These are phyloP conservation scores for Vombatus ursinus DNA, from an alignment of 2,113 vertebrate species.

Conservation along the genomic window DNA sequence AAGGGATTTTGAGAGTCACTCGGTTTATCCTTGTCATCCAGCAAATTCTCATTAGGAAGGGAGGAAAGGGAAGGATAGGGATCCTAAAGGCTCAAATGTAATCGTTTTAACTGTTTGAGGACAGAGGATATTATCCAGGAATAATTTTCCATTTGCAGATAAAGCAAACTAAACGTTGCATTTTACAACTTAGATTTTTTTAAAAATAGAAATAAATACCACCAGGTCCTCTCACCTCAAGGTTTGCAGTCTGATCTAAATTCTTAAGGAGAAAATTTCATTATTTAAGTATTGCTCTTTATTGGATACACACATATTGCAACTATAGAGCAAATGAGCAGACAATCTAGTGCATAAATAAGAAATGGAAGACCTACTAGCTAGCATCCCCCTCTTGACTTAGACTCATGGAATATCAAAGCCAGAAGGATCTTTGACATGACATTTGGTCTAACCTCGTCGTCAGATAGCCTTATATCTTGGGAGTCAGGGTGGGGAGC, in stretches of 20 bases:
- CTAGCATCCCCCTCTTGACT: background rate
- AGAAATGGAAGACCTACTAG: background rate
- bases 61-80: background rate
- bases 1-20: background rate
- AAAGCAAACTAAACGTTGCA: background rate
- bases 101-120: background rate
- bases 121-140: background rate
- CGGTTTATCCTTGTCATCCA: background rate
- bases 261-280: background rate
- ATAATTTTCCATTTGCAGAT: background rate
- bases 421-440: background rate
- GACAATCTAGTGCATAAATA: background rate
- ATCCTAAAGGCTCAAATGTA: background rate
- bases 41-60: background rate
- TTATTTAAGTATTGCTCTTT: background rate
- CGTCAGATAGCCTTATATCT: background rate
- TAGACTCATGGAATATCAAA: background rate
- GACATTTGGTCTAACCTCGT: background rate
- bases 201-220: background rate
- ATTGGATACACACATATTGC: background rate
- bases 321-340: background rate
- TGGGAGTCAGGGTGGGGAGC: background rate
- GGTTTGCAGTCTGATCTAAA: background rate
- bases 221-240: background rate
- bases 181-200: background rate